A percentile compares a stretch with the other conserved stretches of the same genome.
Conservation (phyloP, 92 coral and sea anemone species). For the Anthopleura xanthogrammica region DNA sequence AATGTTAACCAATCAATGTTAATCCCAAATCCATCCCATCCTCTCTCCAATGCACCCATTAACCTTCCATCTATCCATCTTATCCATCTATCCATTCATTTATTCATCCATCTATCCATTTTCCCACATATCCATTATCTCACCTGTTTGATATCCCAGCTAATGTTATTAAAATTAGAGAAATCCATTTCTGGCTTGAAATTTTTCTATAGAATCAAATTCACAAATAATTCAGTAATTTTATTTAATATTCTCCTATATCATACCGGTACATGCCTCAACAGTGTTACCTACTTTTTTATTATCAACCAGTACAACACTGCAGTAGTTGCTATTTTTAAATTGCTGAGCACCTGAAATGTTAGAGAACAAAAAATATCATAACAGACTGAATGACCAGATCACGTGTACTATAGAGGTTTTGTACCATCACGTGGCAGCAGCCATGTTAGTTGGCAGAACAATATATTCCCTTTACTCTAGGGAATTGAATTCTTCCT, state of each 20-base stretch:
- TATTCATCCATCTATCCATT: background rate
- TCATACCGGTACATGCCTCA: background rate
- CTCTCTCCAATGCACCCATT: too few species aligned
- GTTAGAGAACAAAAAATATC: background rate
- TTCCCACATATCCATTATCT: background rate
- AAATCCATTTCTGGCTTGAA: slow-evolving; percentile 65
- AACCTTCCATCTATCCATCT: too few species aligned
- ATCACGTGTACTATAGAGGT: too few species aligned
- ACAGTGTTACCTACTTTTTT: slow-evolving; percentile 46
- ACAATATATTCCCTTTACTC: too few species aligned
- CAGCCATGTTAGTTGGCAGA: too few species aligned
- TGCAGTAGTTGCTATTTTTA: slow-evolving; percentile 77
- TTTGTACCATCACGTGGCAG: too few species aligned
- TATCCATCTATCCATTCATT: too few species aligned
- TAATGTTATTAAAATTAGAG: slow-evolving; percentile 67
- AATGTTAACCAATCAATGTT: too few species aligned
- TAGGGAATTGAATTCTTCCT: too few species aligned
- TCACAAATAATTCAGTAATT: background rate
- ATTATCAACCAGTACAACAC: slow-evolving; percentile 69
- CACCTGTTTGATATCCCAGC: slow-evolving; percentile 87
- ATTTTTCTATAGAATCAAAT: slow-evolving; percentile 44
- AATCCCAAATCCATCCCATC: too few species aligned
- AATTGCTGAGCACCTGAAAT: slow-evolving; percentile 71
- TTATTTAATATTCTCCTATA: background rate
- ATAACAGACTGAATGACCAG: background rate